Evolutionary conservation across 2,888 invertebrate species (phyloP).

Genomic region (Morpho deidamia): DNA sequence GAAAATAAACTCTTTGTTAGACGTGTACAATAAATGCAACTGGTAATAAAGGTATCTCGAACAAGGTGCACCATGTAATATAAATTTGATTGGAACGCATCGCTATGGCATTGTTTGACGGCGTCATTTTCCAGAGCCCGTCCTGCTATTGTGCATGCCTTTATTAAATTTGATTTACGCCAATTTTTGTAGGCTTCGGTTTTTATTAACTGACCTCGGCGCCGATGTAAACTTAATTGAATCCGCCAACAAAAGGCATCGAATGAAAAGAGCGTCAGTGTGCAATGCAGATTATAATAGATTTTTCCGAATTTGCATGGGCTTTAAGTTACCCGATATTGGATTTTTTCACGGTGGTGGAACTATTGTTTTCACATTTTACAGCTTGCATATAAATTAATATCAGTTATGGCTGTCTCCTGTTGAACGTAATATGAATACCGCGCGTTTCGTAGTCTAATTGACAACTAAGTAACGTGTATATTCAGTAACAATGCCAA

Average conservation of each 20-base stretch:
- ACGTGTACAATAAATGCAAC: not conserved
- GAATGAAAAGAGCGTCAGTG: slow-evolving; percentile 75
- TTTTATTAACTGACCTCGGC: slow-evolving; percentile 77
- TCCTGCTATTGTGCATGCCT: slow-evolving; percentile 63
- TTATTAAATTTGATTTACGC: slow-evolving; percentile 76
- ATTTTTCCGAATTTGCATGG: slow-evolving; percentile 71
- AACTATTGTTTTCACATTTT: slow-evolving; percentile 50
- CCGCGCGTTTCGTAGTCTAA: not conserved
- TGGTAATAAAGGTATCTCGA: not conserved
- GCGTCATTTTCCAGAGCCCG: slow-evolving; percentile 56
- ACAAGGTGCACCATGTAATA: slow-evolving; percentile 24
- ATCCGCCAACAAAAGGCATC: slow-evolving; percentile 73
- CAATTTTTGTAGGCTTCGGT: slow-evolving; percentile 75
- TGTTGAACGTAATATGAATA: slow-evolving; percentile 12
- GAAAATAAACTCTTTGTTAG: too few relatives aligned
- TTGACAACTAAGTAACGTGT: too few relatives aligned
- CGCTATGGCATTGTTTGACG: slow-evolving; percentile 46
- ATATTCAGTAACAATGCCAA: too few relatives aligned
- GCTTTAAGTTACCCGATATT: slow-evolving; percentile 68
- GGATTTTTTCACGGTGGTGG: slow-evolving; percentile 60
- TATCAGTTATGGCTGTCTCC: slow-evolving; percentile 24
- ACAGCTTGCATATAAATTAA: slow-evolving; percentile 31
- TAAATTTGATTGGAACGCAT: slow-evolving; percentile 37
- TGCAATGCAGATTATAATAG: slow-evolving; percentile 76
- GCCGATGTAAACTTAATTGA: slow-evolving; percentile 78